Conservation (phyloP, 2,797 vertebrate species). For the Amblyraja radiata region DNA sequence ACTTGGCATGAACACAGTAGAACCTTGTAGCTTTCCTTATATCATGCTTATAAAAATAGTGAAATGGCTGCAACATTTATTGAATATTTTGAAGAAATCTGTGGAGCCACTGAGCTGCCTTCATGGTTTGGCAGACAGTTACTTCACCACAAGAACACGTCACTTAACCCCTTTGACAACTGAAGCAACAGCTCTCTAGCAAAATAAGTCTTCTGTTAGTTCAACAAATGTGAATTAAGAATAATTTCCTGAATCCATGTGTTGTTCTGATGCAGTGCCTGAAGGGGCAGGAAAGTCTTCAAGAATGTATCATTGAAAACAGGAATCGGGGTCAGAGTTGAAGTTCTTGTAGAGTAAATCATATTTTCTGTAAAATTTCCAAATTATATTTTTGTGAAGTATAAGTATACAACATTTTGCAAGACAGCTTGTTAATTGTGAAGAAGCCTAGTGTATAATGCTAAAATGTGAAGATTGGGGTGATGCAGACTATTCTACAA, state of each 20-base stretch:
- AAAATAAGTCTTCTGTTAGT: slow-evolving; percentile 26
- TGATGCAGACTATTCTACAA: not conserved
- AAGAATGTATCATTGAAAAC: slow-evolving; percentile 25
- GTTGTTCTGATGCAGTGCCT: not conserved
- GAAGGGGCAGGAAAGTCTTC: not conserved
- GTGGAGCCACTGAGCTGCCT: slow-evolving; percentile 36
- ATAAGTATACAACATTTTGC: not conserved
- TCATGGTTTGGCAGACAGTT: slow-evolving; percentile 36
- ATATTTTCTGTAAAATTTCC: not conserved
- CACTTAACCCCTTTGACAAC: slow-evolving; percentile 28
- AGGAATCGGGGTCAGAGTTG: not conserved
- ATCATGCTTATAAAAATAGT: slow-evolving; percentile 36
- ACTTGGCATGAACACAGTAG: slow-evolving; percentile 32
- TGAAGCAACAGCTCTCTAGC: slow-evolving; percentile 5
- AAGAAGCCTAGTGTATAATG: not conserved
- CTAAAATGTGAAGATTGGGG: not conserved
- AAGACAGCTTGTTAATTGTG: not conserved
- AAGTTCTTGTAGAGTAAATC: slow-evolving; percentile 15
- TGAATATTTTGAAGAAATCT: slow-evolving; percentile 36
- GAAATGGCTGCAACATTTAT: slow-evolving; percentile 35
- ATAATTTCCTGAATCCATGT: not conserved
- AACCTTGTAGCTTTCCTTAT: slow-evolving; percentile 30
- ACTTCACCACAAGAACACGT: slow-evolving; percentile 32
- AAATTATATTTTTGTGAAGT: not conserved
- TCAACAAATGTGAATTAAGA: slow-evolving; percentile 28